A percentile compares a stretch with the other conserved stretches of the same genome.
Evolutionary conservation across 2,888 invertebrate species (phyloP).

Genomic region (Drosophila nigricruria): DNA sequence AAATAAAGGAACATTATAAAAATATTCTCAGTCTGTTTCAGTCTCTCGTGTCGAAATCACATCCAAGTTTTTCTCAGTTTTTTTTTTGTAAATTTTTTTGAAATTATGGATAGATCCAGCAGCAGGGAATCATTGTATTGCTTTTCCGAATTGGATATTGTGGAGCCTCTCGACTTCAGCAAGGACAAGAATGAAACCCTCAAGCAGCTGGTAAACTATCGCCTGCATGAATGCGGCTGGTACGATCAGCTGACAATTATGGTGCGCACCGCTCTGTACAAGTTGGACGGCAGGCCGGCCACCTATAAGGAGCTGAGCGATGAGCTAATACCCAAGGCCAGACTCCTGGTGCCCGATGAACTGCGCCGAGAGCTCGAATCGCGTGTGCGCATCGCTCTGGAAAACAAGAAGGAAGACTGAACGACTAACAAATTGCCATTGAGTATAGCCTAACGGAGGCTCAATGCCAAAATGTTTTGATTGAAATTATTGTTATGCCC

Average conservation of each 20-base stretch:
- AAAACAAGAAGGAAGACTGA: neutral
- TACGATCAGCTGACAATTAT: neutral
- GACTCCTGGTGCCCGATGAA: constrained; percentile 94
- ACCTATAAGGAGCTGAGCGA: constrained; percentile 92
- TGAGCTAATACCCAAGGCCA: constrained; percentile 93
- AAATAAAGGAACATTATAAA: too few relatives aligned
- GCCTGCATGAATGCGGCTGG: neutral
- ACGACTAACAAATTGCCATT: too few relatives aligned
- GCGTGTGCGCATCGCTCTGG: neutral
- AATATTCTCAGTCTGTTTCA: too few relatives aligned
- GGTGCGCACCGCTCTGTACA: constrained; percentile 91
- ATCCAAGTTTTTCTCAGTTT: too few relatives aligned
- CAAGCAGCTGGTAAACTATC: neutral
- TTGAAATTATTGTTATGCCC: too few relatives aligned
- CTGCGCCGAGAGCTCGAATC: constrained; percentile 93
- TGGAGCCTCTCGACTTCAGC: neutral
- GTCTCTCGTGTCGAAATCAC: too few relatives aligned
- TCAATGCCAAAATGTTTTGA: too few relatives aligned
- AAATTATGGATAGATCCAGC: neutral
- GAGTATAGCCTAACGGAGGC: too few relatives aligned
- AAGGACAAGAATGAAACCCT: neutral
- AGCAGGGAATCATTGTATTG: neutral
- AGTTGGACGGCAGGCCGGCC: constrained; percentile 86
- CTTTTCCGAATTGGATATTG: accelerated
- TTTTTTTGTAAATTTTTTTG: neutral